Base-by-base conservation (phyloP, 2,888 invertebrate genomes). In the Tridacna gigas region DNA sequence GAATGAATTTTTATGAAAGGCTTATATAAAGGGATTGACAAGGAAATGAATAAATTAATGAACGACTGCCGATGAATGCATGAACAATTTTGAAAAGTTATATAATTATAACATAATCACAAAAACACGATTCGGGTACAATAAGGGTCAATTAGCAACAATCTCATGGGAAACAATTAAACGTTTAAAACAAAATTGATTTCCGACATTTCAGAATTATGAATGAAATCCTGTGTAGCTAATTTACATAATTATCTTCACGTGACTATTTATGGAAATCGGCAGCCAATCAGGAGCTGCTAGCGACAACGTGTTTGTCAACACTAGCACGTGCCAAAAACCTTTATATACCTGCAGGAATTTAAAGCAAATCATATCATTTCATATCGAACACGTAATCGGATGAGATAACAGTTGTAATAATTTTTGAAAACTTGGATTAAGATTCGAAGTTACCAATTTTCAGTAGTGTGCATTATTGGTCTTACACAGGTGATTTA, bases 121-220 rank as follows among this genome's bases (percentile, higher is more conserved):
- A 37, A 37, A 37, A 37, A 37, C 37, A 37, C 37, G 37, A 37
- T 37, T 37, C 37, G 7, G 7, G 37, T 4, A 37, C 37, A 37
- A 37, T 37, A 37, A 37, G 37, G 37, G 7, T 37, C 37, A 37
- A 37, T 37, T 37, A 37, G 12, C n/a, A 47, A n/a, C 69, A 47
- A 69, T 69, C 69, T 45, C 45, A 47, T 37, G n/a, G 69, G 69
- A 69, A 69, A 69, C 69, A 69, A 69, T 69, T 69, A 69, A 69
- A 47, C 47, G 22, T 69, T 69, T 69, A 45, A 69, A 47, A 69
- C 37, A n/a, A 47, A 71, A 71, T 71, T 37, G 48, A 20, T 51
- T 71, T 51, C 71, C 71, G 51, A 13, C n/a, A 26, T 25, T 13
- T n/a, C 9, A 9, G 51, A 71, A 51, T 26, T 28, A 47, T 45